A percentile compares a stretch with the other conserved stretches of the same genome.
Conservation (phyloP, 2,797 vertebrate species). For the Apogon hyalosoma region DNA sequence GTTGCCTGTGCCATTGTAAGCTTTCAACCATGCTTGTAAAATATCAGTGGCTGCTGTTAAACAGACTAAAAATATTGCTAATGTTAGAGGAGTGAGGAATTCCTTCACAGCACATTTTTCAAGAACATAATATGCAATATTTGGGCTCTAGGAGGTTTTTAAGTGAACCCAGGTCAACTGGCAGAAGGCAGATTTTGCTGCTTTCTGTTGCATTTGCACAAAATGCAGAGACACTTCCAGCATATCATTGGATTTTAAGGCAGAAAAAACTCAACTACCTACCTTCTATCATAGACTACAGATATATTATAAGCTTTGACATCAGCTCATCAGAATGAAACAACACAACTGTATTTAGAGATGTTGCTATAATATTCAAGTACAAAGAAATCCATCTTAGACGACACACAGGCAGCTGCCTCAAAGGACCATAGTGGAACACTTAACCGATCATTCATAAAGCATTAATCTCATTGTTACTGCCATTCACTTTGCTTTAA, state of each 20-base stretch:
- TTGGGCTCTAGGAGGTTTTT: not conserved
- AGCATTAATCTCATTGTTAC: slow-evolving; percentile 14
- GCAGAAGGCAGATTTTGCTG: not conserved
- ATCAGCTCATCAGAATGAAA: slow-evolving; percentile 39
- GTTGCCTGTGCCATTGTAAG: too few relatives aligned
- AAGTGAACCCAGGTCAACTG: not conserved
- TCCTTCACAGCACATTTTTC: not conserved
- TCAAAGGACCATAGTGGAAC: slow-evolving; percentile 30
- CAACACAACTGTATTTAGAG: slow-evolving; percentile 31
- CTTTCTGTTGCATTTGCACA: slow-evolving; percentile 1
- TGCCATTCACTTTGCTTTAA: slow-evolving; percentile 9
- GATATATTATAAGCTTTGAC: slow-evolving; percentile 42
- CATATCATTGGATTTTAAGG: slow-evolving; percentile 16
- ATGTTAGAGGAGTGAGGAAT: not conserved
- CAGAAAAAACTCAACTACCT: slow-evolving; percentile 12
- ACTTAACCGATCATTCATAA: slow-evolving; percentile 45
- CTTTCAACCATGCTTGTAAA: too few relatives aligned
- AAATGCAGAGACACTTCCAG: slow-evolving; percentile 14
- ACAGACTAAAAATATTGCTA: too few relatives aligned
- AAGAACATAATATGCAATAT: slow-evolving; percentile 3
- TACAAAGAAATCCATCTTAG: slow-evolving; percentile 32
- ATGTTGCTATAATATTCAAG: slow-evolving; percentile 28
- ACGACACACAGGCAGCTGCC: slow-evolving; percentile 27
- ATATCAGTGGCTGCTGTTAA: too few relatives aligned
- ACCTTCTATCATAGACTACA: slow-evolving; percentile 19